Evolutionary conservation across 2,888 invertebrate genomes (phyloP).

Genomic region (Argynnis bischoffii): DNA sequence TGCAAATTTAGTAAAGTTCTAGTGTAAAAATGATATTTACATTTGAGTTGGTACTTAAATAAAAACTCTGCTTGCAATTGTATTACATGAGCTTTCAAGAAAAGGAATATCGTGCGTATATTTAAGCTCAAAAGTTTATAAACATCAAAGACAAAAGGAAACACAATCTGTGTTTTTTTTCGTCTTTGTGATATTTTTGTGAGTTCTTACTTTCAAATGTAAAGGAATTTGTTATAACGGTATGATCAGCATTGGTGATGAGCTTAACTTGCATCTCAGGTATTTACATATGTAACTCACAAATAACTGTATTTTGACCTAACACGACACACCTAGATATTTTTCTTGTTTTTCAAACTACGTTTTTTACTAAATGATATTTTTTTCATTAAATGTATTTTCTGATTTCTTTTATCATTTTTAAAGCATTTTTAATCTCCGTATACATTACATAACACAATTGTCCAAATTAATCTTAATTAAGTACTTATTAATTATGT

Average conservation of each 20-base stretch:
- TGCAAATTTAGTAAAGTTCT: no score
- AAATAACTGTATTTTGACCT: constrained; percentile 25
- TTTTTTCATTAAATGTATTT: not conserved
- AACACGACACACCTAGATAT: constrained; percentile 4
- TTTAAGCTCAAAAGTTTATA: not conserved
- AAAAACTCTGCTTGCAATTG: no score
- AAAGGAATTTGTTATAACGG: constrained; percentile 29
- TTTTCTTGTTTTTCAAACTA: constrained; percentile 1
- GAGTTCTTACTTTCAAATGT: constrained; percentile 6
- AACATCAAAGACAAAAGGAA: not conserved
- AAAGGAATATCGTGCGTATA: no score
- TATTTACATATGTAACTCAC: constrained; percentile 26
- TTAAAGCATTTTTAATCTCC: no score
- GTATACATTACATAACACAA: no score
- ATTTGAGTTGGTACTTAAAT: no score
- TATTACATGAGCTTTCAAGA: no score
- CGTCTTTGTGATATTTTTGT: not conserved
- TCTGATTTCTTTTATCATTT: not conserved
- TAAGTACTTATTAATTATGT: no score
- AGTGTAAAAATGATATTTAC: no score
- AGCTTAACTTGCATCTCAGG: constrained; percentile 29
- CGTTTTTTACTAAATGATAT: not conserved
- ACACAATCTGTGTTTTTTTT: no score
- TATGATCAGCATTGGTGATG: constrained; percentile 19
- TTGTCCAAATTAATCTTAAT: no score